Evolutionary conservation across 2,113 vertebrate species (phyloP).

Genomic region (Rattus norvegicus): GRCr8 NC_086019.1:16994001-16994500

Average conservation of each 20-base stretch:
- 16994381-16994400: no score
- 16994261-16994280: background rate
- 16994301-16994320: no score
- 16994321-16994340: no score
- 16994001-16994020: background rate
- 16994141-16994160: background rate
- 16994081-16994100: background rate
- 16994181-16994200: background rate
- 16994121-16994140: background rate
- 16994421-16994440: no score
- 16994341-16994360: no score
- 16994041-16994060: background rate
- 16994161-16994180: background rate
- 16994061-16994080: background rate
- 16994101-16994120: background rate
- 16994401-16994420: no score
- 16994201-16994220: background rate
- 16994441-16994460: background rate
- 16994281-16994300: no score
- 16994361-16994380: no score
- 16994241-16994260: background rate
- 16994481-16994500: background rate
- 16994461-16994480: background rate
- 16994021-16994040: background rate
- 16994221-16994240: background rate